A percentile compares a stretch with the other conserved stretches of the same genome.
These are phyloP conservation scores for Cyprinella venusta DNA, from an alignment of 2,797 vertebrate genomes.

Conservation along the genomic window DNA sequence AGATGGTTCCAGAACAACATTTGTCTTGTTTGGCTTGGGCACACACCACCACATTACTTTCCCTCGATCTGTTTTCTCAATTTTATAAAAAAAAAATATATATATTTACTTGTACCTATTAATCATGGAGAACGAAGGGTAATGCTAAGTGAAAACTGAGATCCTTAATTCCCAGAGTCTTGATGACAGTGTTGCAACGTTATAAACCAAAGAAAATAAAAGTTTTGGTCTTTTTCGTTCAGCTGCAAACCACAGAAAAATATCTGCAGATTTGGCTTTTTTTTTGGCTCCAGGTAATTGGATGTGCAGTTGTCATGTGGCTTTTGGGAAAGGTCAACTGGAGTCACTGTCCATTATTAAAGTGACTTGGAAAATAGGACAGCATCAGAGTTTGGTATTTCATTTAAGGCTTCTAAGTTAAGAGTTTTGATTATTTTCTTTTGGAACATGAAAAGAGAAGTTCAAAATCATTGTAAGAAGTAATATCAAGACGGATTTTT, in stretches of 20 bases:
- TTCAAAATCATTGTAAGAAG: not conserved
- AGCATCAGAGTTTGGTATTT: not conserved
- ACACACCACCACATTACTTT: conserved; percentile 49
- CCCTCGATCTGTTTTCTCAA: conserved; percentile 49
- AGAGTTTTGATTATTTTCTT: not conserved
- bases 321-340: not conserved
- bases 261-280: conserved; percentile 46
- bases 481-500: not conserved
- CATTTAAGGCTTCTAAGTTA: not conserved
- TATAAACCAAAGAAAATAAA: conserved; percentile 58
- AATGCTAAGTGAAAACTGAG: conserved; percentile 57
- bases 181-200: conserved; percentile 55
- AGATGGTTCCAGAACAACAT: conserved; percentile 37
- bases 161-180: conserved; percentile 51
- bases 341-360: not conserved
- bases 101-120: conserved; percentile 59
- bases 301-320: not conserved
- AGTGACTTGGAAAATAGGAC: not conserved
- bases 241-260: conserved; percentile 45
- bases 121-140: conserved; percentile 51
- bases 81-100: conserved; percentile 37
- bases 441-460: not conserved
- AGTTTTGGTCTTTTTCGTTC: conserved; percentile 53
- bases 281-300: conserved; percentile 32
- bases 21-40: conserved; percentile 52